Evolutionary conservation across 1,140 invertebrate species (phyloP), one percentile per base, ranked within the genome.

Genomic region (Piezodorus guildinii): DNA sequence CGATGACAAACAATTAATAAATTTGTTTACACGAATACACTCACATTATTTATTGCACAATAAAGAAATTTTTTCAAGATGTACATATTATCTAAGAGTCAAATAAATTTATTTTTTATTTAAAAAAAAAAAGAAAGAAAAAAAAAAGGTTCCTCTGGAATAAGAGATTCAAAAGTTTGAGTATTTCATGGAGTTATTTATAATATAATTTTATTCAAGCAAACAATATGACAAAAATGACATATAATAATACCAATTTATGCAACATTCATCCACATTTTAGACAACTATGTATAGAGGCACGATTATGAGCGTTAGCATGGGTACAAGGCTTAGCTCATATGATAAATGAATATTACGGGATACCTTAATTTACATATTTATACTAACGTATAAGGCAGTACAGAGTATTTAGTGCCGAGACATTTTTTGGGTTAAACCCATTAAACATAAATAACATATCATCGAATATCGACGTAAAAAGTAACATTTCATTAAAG

Each of bases 381-480:
- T 6, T 16, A 56, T 25, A 56, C 52, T 56, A 56, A 56, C 15
- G 34, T 56, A 27, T 56, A 56, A 56, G 52, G 52, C 52, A 56
- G 19, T 56, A 56, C 23, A 56, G 17, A 56, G 15, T 56, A 56
- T 56, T 56, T 56, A 56, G 52, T 56, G 52, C 52, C 52, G 23
- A 49, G 23, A 23, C 19, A 19, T 23, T 49, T 49, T n/a, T 56
- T 25, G 52, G 52, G 52, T 56, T 25, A 23, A 2, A 56, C 52
- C 52, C 52, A 56, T 23, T 23, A 56, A 19, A 49, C n/a, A 49
- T 23, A 56, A 19, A 23, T 56, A 56, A 56, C 52, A 56, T 16
- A 25, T 23, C 52, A 56, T 56, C 52, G 52, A 56, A 56, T 56
- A 56, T 56, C 52, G 52, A 56, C 23, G 52, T 25, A 56, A 56